Conservation (phyloP, 2,888 invertebrate genomes). For the Ligdia adustata region DNA sequence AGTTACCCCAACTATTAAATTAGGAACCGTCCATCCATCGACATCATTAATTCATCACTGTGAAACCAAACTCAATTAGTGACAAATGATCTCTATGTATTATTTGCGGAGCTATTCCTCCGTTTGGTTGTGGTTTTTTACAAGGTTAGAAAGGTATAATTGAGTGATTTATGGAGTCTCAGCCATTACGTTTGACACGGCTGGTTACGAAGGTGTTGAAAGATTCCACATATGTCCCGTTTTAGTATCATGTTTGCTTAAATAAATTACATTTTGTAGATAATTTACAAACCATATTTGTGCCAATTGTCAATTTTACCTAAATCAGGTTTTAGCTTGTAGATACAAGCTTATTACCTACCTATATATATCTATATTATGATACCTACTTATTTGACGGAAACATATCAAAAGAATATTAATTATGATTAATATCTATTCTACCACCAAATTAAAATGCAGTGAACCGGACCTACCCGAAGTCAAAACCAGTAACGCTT, state of each 20-base stretch:
- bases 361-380: too few species aligned
- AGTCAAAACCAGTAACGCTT: conserved; percentile 47
- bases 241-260: conserved; percentile 29
- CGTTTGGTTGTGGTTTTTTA: conserved; percentile 32
- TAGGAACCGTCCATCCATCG: conserved; percentile 8
- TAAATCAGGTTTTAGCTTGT: too few species aligned
- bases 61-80: conserved; percentile 41
- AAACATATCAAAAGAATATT: too few species aligned
- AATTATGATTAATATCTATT: conserved; percentile 36
- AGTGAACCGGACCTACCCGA: conserved; percentile 58
- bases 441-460: conserved; percentile 39
- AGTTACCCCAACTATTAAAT: conserved; percentile 1
- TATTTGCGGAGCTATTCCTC: conserved; percentile 66
- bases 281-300: too few species aligned
- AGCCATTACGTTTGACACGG: conserved; percentile 73
- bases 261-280: neutral
- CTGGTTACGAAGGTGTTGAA: conserved; percentile 69
- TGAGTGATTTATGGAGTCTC: conserved; percentile 76
- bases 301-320: too few species aligned
- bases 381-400: too few species aligned
- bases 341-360: too few species aligned
- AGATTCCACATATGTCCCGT: conserved; percentile 63
- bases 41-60: conserved; percentile 22
- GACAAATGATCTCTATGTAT: conserved; percentile 59
- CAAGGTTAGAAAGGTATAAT: conserved; percentile 53